A percentile compares a stretch with the other conserved stretches of the same genome.
phyloP scores from a whole-genome alignment of 2,888 invertebrate genomes.

The Hanleya hanleyi region DNA sequence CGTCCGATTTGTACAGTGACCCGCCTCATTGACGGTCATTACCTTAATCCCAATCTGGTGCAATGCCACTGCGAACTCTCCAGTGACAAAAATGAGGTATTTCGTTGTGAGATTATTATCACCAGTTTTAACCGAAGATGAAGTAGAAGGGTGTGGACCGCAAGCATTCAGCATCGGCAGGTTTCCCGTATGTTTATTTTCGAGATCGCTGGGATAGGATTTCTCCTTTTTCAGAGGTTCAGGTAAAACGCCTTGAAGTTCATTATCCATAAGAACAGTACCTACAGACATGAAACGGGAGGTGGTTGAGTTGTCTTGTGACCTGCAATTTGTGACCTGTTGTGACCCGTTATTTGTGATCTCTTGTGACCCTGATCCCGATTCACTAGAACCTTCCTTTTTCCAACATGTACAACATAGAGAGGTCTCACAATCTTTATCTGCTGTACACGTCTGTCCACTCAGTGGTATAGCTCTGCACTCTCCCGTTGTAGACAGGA shows the following conservation, averaged over 20 bases:
- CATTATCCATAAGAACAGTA: no score
- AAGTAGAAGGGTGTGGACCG: background rate
- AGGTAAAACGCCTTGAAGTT: no score
- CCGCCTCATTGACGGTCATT: slow-evolving; percentile 25
- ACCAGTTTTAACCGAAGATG: background rate
- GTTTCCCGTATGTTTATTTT: background rate
- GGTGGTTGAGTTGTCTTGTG: no score
- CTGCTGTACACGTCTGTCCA: background rate
- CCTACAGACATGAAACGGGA: background rate
- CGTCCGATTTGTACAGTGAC: slow-evolving; percentile 21
- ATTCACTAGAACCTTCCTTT: no score
- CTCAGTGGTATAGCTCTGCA: no score
- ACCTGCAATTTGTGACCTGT: background rate
- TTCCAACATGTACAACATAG: no score
- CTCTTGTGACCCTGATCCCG: background rate
- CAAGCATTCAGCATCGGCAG: background rate
- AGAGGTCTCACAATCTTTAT: background rate
- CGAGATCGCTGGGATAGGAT: background rate
- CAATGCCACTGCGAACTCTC: slow-evolving; percentile 58
- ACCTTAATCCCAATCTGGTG: slow-evolving; percentile 58
- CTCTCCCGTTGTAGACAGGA: background rate
- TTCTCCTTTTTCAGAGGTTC: background rate
- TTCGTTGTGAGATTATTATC: slow-evolving; percentile 1
- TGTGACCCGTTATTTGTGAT: background rate
- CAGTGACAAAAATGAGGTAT: slow-evolving; percentile 55